Evolutionary conservation across 2,113 vertebrate genomes (phyloP).

Genomic region (Leucosticte australis): DNA sequence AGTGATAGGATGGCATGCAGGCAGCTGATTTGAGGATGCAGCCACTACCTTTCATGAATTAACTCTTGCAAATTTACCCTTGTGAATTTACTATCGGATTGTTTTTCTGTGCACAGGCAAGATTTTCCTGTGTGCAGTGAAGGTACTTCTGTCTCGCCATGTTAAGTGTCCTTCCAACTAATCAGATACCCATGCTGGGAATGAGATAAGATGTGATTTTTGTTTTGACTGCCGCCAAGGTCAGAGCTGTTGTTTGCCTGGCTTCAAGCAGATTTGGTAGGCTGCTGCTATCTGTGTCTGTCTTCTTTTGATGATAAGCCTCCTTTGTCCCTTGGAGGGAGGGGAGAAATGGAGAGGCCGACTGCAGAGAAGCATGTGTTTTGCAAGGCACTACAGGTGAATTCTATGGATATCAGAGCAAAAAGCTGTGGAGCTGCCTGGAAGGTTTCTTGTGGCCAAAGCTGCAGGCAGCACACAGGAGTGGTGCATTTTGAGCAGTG

Average conservation of each 20-base stretch:
- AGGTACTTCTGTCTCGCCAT: background rate
- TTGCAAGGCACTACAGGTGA: background rate
- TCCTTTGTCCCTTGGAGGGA: background rate
- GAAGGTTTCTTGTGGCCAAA: background rate
- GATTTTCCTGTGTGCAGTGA: background rate
- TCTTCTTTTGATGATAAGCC: background rate
- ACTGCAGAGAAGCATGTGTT: background rate
- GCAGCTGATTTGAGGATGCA: background rate
- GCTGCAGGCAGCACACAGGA: background rate
- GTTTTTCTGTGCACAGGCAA: background rate
- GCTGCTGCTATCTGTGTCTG: constrained; percentile 15
- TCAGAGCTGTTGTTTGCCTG: constrained; percentile 42
- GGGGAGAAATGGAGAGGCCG: background rate
- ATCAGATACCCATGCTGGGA: constrained; percentile 30
- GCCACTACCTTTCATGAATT: background rate
- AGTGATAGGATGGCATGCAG: background rate
- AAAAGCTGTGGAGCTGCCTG: background rate
- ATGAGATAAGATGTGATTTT: constrained; percentile 39
- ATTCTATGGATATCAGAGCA: background rate
- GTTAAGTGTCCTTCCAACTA: constrained; percentile 13
- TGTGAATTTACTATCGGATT: background rate
- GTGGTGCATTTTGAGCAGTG: background rate
- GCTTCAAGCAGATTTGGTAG: background rate
- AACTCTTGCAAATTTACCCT: background rate
- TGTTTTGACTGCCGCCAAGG: constrained; percentile 58